phyloP scores from a whole-genome alignment of 2,888 invertebrate species.

The Sycophila texana region DNA sequence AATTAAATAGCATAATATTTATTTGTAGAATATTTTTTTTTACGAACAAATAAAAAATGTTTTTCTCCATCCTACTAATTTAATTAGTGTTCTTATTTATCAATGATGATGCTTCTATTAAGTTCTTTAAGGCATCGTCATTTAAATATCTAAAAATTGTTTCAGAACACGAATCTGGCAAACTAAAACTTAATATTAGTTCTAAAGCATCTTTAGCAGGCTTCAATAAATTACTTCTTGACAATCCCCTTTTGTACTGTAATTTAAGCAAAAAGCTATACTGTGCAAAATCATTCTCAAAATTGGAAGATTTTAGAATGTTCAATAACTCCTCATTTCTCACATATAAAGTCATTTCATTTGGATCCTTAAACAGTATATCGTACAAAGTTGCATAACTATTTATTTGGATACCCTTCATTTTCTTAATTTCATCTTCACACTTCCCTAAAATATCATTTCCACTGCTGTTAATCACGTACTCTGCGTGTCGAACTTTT shows the following conservation, averaged over 20 bases:
- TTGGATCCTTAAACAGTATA: conserved; percentile 39
- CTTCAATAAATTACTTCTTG: conserved; percentile 25
- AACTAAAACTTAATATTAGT: neutral
- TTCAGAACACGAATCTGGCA: conserved; percentile 43
- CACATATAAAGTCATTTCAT: conserved; percentile 38
- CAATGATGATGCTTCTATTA: conserved; percentile 16
- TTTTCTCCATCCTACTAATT: neutral
- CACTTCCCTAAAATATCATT: conserved; percentile 26
- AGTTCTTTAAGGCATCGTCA: conserved; percentile 31
- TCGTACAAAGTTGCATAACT: conserved; percentile 35
- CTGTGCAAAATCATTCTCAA: conserved; percentile 33
- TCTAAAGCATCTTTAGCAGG: conserved; percentile 29
- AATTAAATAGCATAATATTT: too few species aligned
- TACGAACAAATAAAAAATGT: neutral
- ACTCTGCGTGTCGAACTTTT: neutral
- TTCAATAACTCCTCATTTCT: conserved; percentile 28
- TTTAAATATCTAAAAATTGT: conserved; percentile 35
- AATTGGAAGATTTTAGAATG: conserved; percentile 16
- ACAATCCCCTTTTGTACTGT: conserved; percentile 35
- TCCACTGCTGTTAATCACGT: neutral
- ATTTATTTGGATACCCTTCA: conserved; percentile 30
- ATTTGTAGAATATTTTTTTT: too few species aligned
- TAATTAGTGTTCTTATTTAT: neutral
- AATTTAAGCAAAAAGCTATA: conserved; percentile 39
- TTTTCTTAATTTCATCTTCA: conserved; percentile 27